Evolutionary conservation across 2,888 invertebrate genomes (phyloP), one percentile per base, ranked within the genome.

Genomic region (Amblyteles armatorius): DNA sequence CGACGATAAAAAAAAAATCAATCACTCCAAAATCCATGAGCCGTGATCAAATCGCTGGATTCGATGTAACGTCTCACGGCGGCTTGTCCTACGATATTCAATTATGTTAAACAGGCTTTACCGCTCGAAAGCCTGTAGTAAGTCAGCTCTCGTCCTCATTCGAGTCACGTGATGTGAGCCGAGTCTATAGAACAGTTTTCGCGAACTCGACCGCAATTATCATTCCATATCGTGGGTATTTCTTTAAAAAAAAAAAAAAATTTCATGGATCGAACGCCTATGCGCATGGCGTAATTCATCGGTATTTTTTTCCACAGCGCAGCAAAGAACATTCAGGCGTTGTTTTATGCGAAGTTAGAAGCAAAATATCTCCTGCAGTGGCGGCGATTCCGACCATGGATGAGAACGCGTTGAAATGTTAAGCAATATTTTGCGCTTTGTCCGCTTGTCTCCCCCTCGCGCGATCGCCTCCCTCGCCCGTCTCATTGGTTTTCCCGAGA

Each of bases 401-500:
- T 76, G 68, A 78, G 65, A 57, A 55, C 80, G 79, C 40, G 63
- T 29, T 73, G 67, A 71, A 74, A 60, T 33, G 60, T 60, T 60
- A 63, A 80, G 55, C 60, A 44, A 81, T 68, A 81, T 65, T 44
- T 72, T 60, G 76, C 63, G 79, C 86, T 83, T 79, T 79, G 69
- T 65, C 76, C 52, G 16, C 48, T 67, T 44, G 73, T 16, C 81
- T 68, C 73, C 67, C 74, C 67, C 57, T 79, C 55, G 79, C 63
- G 48, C 29, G 74, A 71, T 73, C 36, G 60, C 77, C 79, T 71
- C 84, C 76, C 81, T 82, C 77, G 80, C 87, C 89, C 89, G 73
- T 79, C 88, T 91, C 90, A 90, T 91, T 90, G 92, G 91, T 91
- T 92, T 92, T 91, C 92, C 92, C 92, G 92, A 93, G 93, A 93